These are phyloP conservation scores for Lacanobia wlatinum DNA, from an alignment of 2,888 invertebrate species.

Conservation along the genomic window DNA sequence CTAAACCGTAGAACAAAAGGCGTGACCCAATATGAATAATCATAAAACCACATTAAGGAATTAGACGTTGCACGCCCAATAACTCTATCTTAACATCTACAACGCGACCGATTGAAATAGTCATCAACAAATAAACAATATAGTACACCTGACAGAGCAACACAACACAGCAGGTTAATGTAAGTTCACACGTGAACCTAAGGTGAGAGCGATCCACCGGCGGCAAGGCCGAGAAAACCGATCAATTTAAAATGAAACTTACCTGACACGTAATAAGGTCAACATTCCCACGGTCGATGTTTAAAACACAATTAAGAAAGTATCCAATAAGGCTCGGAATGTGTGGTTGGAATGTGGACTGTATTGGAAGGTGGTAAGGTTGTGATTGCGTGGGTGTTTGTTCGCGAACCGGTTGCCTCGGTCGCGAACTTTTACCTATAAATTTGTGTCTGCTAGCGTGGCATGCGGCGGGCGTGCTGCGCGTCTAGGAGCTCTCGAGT, in stretches of 20 bases:
- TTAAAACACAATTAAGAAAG: constrained; percentile 89
- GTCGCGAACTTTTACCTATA: constrained; percentile 91
- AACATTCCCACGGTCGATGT: constrained; percentile 80
- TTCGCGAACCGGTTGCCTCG: constrained; percentile 84
- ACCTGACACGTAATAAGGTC: constrained; percentile 81
- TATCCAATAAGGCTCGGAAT: constrained; percentile 83
- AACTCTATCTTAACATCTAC: constrained; percentile 80
- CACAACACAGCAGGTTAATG: constrained; percentile 87
- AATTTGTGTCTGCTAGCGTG: constrained; percentile 88
- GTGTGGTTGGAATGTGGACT: constrained; percentile 75
- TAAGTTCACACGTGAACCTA: constrained; percentile 89
- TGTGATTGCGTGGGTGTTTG: constrained; percentile 72
- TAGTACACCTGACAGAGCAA: constrained; percentile 82
- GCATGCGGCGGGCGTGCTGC: constrained; percentile 79
- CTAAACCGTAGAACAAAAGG: constrained; percentile 79
- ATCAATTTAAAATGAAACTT: constrained; percentile 82
- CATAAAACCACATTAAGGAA: constrained; percentile 85
- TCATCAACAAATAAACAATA: constrained; percentile 75
- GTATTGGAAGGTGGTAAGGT: constrained; percentile 76
- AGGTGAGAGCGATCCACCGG: constrained; percentile 89
- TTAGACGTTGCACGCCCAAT: constrained; percentile 85
- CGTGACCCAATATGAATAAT: constrained; percentile 82
- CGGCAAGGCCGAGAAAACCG: constrained; percentile 88
- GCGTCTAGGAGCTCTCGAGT: constrained; percentile 83
- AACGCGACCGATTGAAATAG: constrained; percentile 83